phyloP scores from a whole-genome alignment of 2,797 vertebrate genomes.

The Stomatorhinus walkeri region DNA sequence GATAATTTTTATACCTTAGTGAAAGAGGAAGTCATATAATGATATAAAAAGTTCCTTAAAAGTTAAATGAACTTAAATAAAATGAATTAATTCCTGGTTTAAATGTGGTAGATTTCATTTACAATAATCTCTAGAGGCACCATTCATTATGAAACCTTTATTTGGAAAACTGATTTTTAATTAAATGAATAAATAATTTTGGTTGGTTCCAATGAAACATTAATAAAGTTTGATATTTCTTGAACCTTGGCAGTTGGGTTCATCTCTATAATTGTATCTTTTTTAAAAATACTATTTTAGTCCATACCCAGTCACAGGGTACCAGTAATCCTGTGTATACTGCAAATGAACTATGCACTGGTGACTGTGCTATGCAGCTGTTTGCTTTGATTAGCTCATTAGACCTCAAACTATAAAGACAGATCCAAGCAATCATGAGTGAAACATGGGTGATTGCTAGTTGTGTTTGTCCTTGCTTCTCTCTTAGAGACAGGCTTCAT shows the following conservation, averaged over 20 bases:
- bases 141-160: background rate
- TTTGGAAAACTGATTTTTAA: background rate
- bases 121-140: background rate
- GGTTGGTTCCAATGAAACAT: background rate
- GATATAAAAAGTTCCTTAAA: background rate
- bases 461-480: background rate
- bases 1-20: background rate
- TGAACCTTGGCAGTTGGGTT: background rate
- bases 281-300: background rate
- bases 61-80: background rate
- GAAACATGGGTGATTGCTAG: background rate
- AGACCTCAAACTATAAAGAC: background rate
- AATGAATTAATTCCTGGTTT: background rate
- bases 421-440: background rate
- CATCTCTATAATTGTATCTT: background rate
- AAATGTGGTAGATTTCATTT: background rate
- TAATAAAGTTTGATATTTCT: background rate
- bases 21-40: background rate
- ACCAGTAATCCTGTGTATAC: background rate
- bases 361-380: background rate
- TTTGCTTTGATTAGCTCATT: background rate
- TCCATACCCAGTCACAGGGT: background rate
- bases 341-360: background rate
- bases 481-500: background rate
- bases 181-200: background rate